Evolutionary conservation across 2,113 vertebrate genomes (phyloP).

Genomic region (Carassius carassius): DNA sequence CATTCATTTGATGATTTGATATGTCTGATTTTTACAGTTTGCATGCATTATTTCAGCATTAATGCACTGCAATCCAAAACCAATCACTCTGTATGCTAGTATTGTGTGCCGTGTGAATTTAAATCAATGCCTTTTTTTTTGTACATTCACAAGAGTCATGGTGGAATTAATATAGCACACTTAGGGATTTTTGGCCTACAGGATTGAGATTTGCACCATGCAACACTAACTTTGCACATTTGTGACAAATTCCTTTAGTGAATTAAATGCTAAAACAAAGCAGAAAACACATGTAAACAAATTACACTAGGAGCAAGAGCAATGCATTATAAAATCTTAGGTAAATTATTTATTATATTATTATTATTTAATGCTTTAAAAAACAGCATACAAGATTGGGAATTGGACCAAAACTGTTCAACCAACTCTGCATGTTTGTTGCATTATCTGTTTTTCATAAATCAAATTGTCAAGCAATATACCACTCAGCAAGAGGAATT

Average conservation of each 20-base stretch:
- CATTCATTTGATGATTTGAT: background rate
- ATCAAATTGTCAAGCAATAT: background rate
- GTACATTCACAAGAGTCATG: too few species aligned
- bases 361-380: background rate
- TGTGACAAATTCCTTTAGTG: slow-evolving; percentile 1
- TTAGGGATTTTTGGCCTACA: background rate
- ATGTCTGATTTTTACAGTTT: background rate
- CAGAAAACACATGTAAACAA: background rate
- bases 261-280: background rate
- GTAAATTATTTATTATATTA: background rate
- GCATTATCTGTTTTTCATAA: background rate
- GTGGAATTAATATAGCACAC: background rate
- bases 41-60: background rate
- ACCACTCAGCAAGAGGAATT: background rate
- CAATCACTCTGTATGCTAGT: background rate
- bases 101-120: background rate
- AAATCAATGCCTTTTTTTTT: background rate
- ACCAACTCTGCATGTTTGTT: background rate
- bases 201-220: background rate
- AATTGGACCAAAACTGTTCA: background rate
- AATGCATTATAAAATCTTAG: background rate
- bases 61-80: background rate
- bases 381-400: background rate
- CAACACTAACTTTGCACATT: background rate
- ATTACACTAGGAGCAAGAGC: background rate